Conservation (phyloP, 2,888 invertebrate species). For the Agonopterix arenella region DNA sequence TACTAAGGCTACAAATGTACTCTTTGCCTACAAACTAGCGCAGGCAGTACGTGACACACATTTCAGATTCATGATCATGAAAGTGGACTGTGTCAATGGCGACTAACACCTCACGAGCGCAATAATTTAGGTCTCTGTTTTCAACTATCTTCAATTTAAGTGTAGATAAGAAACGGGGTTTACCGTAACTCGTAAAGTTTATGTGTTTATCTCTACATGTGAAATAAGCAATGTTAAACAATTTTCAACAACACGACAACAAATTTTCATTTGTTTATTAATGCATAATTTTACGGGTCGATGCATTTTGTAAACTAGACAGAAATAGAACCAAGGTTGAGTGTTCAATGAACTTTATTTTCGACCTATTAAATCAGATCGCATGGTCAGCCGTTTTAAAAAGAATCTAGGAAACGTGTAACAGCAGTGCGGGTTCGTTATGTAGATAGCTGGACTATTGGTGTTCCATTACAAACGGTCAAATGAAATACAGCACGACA, state of each 20-base stretch:
- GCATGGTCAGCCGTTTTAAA: slow-evolving; percentile 14
- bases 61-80: slow-evolving; percentile 12
- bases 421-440: background rate
- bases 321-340: slow-evolving; percentile 5
- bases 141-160: no score
- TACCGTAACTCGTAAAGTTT: no score
- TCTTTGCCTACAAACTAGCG: no score
- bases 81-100: slow-evolving; percentile 2
- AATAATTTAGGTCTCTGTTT: no score
- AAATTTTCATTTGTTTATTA: background rate
- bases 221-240: no score
- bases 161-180: no score
- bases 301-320: slow-evolving; percentile 7
- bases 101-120: background rate
- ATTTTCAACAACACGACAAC: no score
- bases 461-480: slow-evolving; percentile 18
- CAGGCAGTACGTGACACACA: slow-evolving; percentile 11
- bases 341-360: slow-evolving; percentile 12
- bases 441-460: background rate
- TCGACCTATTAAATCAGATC: slow-evolving; percentile 12
- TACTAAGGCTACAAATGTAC: background rate
- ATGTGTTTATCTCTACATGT: no score
- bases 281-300: slow-evolving; percentile 2
- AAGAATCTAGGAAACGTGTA: slow-evolving; percentile 14
- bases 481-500: slow-evolving; percentile 6